Base-by-base conservation (phyloP, 2,113 vertebrate genomes). In the Phaethornis superciliosus region DNA sequence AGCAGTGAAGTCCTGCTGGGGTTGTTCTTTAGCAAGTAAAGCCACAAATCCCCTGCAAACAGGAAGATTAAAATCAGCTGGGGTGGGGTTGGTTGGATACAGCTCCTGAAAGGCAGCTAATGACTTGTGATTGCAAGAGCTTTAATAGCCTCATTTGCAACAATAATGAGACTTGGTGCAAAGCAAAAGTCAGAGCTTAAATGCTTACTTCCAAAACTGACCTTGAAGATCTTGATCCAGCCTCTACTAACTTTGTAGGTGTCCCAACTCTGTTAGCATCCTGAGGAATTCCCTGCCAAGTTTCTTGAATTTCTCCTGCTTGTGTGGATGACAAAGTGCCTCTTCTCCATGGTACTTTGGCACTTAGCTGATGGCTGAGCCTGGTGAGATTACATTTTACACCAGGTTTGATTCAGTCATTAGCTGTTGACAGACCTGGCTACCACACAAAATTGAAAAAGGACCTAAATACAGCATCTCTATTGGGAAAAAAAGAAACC, bases 201-300 rank as follows among this genome's bases (percentile, higher is more conserved):
- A 68, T 22, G 6, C 3, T 63, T 81, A 11, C 21, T 11, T 52
- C 15, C 16, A 40, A 40, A 85, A 27, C 8, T 62, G n/a, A 21
- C 8, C 19, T 6, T 49, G 19, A 59, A 75, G 27, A 40, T 59
- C 46, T 71, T 40, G 20, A 75, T 70, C 58, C n/a, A 54, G 18
- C 2, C 23, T 3, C 5, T 26, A 19, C 9, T 26, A 42, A 24
- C 13, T 51, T 21, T 47, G 9, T 63, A 54, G 7, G 12, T 49
- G 6, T 44, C 59, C 26, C 15, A 74, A n/a, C 12, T 80, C 22
- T 71, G 3, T 35, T 33, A 49, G 30, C 3, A 44, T 47, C 15
- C 44, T 26, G 19, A 23, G 3, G 20, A 7, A 74, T 56, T 58
- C 5, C 6, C 4, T 3, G 1, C 1, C 4, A 40, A 10, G 2